Percentiles rank a stretch among this genome's conserved stretches.
These are phyloP conservation scores for Liposcelis brunnea DNA, from an alignment of 2,888 invertebrate genomes.

Conservation along the genomic window DNA sequence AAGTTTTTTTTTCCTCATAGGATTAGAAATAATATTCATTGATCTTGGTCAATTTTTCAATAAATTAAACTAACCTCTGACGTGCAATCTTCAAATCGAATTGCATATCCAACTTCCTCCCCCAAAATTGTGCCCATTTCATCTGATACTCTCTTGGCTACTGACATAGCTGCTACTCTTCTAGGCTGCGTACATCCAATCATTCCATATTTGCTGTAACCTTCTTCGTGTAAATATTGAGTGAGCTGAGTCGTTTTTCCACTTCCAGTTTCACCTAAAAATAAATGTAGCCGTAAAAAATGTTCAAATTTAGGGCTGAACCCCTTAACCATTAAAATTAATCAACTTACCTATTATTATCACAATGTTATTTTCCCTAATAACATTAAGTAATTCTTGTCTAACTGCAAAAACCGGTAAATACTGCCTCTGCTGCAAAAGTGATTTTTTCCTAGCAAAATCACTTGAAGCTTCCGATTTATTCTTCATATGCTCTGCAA, in stretches of 20 bases:
- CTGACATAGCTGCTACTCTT: constrained; percentile 97
- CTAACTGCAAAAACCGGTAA: constrained; percentile 91
- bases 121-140: constrained; percentile 85
- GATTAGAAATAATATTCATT: no score
- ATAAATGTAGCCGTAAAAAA: no score
- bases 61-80: no score
- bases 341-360: constrained; percentile 66
- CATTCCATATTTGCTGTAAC: constrained; percentile 79
- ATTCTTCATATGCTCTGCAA: constrained; percentile 82
- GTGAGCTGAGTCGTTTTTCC: constrained; percentile 97
- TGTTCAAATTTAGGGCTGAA: no score
- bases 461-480: constrained; percentile 49
- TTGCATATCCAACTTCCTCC: constrained; percentile 77
- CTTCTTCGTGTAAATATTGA: constrained; percentile 94
- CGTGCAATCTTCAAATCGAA: constrained; percentile 99
- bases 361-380: constrained; percentile 83
- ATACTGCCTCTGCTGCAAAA: constrained; percentile 73
- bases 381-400: constrained; percentile 79
- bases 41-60: no score
- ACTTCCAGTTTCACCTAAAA: constrained; percentile 71
- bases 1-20: no score
- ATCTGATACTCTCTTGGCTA: constrained; percentile 95
- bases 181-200: constrained; percentile 98
- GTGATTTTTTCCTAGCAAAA: constrained; percentile 71
- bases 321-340: no score